Conservation (phyloP, 1,140 invertebrate genomes). For the Cherax destructor region DNA sequence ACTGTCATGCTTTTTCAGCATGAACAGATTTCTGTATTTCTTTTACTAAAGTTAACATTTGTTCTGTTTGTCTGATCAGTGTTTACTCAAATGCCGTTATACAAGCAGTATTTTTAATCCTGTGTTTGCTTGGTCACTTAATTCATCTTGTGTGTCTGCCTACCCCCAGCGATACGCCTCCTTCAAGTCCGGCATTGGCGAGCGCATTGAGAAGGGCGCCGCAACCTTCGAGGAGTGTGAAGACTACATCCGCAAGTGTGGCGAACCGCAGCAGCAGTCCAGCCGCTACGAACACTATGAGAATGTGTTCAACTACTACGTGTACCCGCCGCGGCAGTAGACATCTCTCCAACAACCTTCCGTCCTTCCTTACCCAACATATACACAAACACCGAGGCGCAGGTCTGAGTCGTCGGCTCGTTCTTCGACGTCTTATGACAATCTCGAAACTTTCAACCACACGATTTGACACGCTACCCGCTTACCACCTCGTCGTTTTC, state of each 20-base stretch:
- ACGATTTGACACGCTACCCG: too few species aligned
- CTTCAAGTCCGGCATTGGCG: slow-evolving; percentile 79
- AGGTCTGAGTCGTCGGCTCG: too few species aligned
- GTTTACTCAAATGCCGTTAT: too few species aligned
- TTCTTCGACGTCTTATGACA: too few species aligned
- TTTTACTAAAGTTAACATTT: too few species aligned
- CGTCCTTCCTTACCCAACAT: neutral
- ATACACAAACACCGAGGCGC: neutral
- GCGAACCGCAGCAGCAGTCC: slow-evolving; percentile 74
- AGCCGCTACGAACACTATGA: slow-evolving; percentile 76
- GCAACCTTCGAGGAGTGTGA: slow-evolving; percentile 80
- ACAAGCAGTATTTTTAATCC: too few species aligned
- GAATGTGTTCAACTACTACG: slow-evolving; percentile 76
- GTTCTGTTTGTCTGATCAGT: too few species aligned
- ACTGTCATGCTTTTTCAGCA: too few species aligned
- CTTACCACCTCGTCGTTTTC: too few species aligned
- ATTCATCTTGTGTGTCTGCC: neutral
- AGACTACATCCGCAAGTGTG: slow-evolving; percentile 76
- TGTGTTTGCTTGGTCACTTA: too few species aligned
- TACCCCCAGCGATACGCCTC: slow-evolving; percentile 77
- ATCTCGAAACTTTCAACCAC: too few species aligned
- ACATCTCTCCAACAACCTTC: neutral
- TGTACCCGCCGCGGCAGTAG: slow-evolving; percentile 60
- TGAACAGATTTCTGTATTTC: too few species aligned
- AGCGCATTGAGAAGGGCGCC: slow-evolving; percentile 78